Evolutionary conservation across 2,888 invertebrate genomes (phyloP).

Genomic region (Eristalis intricaria): DNA sequence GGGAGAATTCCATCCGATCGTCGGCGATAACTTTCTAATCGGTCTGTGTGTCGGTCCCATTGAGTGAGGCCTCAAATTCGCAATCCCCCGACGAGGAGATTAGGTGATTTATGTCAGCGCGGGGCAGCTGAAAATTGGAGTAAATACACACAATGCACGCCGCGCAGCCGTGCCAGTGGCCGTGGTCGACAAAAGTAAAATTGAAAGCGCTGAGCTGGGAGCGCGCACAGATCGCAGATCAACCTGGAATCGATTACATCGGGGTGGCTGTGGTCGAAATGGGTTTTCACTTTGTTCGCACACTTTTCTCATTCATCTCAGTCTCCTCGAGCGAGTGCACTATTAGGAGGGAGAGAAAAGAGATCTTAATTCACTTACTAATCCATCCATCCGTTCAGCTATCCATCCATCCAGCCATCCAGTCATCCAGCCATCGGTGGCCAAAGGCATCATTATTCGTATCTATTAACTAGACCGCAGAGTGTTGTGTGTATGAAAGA

Average conservation of each 20-base stretch:
- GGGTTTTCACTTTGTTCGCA: slow-evolving; percentile 55
- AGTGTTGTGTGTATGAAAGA: slow-evolving; percentile 38
- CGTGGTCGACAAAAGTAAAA: slow-evolving; percentile 54
- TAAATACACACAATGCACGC: background rate
- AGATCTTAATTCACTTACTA: slow-evolving; percentile 64
- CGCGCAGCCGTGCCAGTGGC: too few relatives aligned
- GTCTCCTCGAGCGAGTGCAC: background rate
- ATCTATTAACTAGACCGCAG: slow-evolving; percentile 68
- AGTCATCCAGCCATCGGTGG: background rate
- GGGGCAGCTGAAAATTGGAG: background rate
- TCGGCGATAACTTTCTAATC: slow-evolving; percentile 57
- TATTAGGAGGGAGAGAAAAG: slow-evolving; percentile 22
- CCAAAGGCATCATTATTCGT: slow-evolving; percentile 49
- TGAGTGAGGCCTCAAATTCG: background rate
- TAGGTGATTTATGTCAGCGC: background rate
- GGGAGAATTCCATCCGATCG: slow-evolving; percentile 7
- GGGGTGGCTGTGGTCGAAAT: slow-evolving; percentile 38
- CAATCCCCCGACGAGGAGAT: background rate
- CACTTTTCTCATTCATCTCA: background rate
- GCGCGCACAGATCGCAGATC: slow-evolving; percentile 17
- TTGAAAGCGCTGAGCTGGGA: slow-evolving; percentile 7
- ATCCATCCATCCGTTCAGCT: slow-evolving; percentile 56
- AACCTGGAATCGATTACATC: slow-evolving; percentile 28
- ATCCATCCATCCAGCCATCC: slow-evolving; percentile 2
- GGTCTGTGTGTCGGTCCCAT: slow-evolving; percentile 6